A percentile compares a stretch with the other conserved stretches of the same genome.
Conservation (phyloP, 2,113 vertebrate genomes). For the Cyphomyrus discorhynchus region DNA sequence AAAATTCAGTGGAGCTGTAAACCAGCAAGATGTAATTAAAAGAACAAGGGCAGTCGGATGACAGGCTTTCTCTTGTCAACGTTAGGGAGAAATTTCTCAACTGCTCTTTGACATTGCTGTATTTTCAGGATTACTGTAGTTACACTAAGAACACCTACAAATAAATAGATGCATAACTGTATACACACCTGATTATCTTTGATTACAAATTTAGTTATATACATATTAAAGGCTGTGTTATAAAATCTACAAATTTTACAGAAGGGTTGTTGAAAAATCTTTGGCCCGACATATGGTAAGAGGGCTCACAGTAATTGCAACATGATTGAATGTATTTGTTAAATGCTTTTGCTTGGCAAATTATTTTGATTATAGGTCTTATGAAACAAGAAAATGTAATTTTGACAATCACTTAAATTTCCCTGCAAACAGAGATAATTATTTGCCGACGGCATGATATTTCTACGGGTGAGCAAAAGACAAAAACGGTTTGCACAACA, state of each 20-base stretch:
- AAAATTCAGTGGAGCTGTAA: conserved; percentile 55
- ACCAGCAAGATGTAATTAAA: conserved; percentile 59
- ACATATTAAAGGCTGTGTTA: background rate
- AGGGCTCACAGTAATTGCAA: background rate
- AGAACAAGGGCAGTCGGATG: conserved; percentile 52
- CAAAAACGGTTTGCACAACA: background rate
- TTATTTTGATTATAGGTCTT: background rate
- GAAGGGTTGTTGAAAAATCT: conserved; percentile 3
- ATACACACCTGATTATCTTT: background rate
- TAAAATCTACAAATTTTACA: background rate
- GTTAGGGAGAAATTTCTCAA: conserved; percentile 17
- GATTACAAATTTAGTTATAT: background rate
- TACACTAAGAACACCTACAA: background rate
- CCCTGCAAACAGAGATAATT: background rate
- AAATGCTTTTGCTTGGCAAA: background rate
- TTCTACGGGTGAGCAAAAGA: background rate
- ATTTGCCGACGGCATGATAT: background rate
- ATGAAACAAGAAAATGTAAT: background rate
- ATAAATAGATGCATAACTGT: background rate
- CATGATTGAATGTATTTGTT: background rate
- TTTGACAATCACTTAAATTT: background rate
- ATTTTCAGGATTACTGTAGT: conserved; percentile 5
- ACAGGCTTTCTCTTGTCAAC: conserved; percentile 31
- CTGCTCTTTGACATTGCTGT: background rate
- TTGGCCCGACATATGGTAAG: background rate